These are phyloP conservation scores for Pituophis catenifer DNA, from an alignment of 2,113 vertebrate species.

Conservation along the genomic window DNA sequence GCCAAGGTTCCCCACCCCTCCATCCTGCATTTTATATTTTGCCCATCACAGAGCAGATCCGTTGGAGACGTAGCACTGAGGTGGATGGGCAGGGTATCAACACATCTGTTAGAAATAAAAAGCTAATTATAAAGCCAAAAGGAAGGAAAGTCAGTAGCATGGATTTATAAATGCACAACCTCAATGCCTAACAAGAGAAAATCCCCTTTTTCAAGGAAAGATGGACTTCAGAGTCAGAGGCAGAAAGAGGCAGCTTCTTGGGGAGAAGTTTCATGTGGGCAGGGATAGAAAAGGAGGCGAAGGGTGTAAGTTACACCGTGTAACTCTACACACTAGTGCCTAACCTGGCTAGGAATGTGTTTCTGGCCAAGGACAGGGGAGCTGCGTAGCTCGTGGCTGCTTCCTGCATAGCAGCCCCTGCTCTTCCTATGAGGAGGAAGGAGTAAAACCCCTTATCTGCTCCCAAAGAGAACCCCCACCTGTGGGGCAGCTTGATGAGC, in stretches of 20 bases:
- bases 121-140: constrained; percentile 18
- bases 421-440: neutral
- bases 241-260: neutral
- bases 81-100: neutral
- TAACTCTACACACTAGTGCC: neutral
- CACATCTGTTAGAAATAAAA: constrained; percentile 27
- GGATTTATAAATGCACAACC: neutral
- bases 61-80: neutral
- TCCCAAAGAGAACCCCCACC: neutral
- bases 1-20: constrained; percentile 34
- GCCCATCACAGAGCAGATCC: neutral
- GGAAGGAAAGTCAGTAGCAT: constrained; percentile 1
- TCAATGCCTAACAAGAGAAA: neutral
- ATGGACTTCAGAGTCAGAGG: neutral
- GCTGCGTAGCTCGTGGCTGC: neutral
- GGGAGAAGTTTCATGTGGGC: neutral
- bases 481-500: neutral
- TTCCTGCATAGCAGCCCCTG: too few relatives aligned
- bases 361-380: neutral
- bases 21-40: constrained; percentile 53
- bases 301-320: neutral
- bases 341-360: neutral
- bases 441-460: neutral
- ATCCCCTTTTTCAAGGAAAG: neutral
- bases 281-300: neutral